phyloP scores from a whole-genome alignment of 2,113 vertebrate genomes.

The Seriola dumerili region DNA sequence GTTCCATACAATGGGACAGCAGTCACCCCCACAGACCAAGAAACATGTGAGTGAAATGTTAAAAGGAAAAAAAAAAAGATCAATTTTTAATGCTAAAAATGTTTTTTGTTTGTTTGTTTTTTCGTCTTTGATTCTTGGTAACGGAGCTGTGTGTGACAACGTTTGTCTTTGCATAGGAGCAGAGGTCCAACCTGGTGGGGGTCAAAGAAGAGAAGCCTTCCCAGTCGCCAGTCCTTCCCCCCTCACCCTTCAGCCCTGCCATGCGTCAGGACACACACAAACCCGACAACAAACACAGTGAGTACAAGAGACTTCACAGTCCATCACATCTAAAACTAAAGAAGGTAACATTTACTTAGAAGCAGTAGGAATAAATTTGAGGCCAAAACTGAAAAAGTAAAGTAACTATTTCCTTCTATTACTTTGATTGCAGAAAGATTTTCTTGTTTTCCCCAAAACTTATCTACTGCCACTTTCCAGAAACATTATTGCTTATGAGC shows the following conservation, averaged over 20 bases:
- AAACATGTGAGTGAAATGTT: conserved; percentile 86
- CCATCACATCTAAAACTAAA: background rate
- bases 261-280: conserved; percentile 88
- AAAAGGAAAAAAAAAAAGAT: background rate
- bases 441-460: background rate
- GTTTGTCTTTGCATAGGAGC: conserved; percentile 81
- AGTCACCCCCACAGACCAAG: conserved; percentile 89
- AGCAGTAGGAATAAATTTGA: background rate
- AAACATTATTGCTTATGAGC: background rate
- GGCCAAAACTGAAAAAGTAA: background rate
- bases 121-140: background rate
- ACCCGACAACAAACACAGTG: conserved; percentile 86
- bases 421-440: too few relatives aligned
- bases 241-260: conserved; percentile 88
- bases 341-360: background rate
- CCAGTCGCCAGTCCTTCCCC: conserved; percentile 87
- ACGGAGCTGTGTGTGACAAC: background rate
- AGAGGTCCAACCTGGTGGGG: conserved; percentile 84
- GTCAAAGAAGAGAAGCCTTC: conserved; percentile 90
- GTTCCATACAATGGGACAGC: conserved; percentile 88
- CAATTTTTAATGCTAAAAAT: background rate
- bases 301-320: conserved; percentile 27
- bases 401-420: background rate
- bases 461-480: background rate
- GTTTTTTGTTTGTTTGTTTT: background rate